Evolutionary conservation across 2,888 invertebrate species (phyloP).

Genomic region (Temnothorax unifasciatus): DNA sequence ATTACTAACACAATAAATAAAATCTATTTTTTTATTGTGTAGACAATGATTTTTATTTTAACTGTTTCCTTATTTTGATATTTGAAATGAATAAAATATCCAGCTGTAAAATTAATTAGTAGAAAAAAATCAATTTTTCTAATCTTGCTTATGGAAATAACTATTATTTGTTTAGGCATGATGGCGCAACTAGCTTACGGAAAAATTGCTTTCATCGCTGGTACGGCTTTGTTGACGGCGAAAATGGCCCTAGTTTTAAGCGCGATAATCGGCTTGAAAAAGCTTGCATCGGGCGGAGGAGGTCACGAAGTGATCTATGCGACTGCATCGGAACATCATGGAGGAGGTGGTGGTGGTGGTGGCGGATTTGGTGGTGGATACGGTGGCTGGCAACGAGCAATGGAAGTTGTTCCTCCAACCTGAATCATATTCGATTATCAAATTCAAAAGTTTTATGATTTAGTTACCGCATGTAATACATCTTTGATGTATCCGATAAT

Average conservation of each 20-base stretch:
- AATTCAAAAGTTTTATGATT: slow-evolving; percentile 8
- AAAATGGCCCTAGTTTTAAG: slow-evolving; percentile 90
- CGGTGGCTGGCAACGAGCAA: slow-evolving; percentile 84
- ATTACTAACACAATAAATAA: background rate
- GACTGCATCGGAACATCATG: slow-evolving; percentile 85
- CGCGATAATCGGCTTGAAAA: slow-evolving; percentile 89
- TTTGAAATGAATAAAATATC: background rate
- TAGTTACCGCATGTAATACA: slow-evolving; percentile 23
- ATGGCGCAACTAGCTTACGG: slow-evolving; percentile 90
- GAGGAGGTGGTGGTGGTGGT: slow-evolving; percentile 81
- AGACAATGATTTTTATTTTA: background rate
- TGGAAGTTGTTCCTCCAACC: slow-evolving; percentile 80
- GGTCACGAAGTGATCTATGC: slow-evolving; percentile 88
- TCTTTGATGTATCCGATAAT: slow-evolving; percentile 15
- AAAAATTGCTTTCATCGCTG: slow-evolving; percentile 90
- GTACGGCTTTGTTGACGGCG: slow-evolving; percentile 90
- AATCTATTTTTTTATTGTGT: background rate
- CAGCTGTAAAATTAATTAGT: background rate
- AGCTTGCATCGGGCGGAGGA: slow-evolving; percentile 87
- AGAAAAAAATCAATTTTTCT: background rate
- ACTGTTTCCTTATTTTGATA: background rate
- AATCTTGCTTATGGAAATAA: background rate
- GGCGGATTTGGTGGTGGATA: slow-evolving; percentile 78
- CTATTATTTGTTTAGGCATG: slow-evolving; percentile 85
- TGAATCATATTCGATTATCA: slow-evolving; percentile 66